These are phyloP conservation scores for Cecropterus lyciades DNA, from an alignment of 1,140 invertebrate species.

Conservation along the genomic window DNA sequence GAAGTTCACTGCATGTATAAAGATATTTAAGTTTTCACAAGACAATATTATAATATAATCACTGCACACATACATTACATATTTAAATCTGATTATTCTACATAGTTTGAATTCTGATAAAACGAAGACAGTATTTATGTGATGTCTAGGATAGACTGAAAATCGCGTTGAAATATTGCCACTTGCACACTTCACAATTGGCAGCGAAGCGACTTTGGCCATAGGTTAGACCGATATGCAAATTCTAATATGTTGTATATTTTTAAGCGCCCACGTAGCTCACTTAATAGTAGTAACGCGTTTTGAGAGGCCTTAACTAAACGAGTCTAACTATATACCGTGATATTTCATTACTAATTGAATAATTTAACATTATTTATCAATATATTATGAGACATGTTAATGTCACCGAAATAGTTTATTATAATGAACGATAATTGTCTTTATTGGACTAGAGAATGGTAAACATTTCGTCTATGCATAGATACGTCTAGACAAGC, in stretches of 20 bases:
- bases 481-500: slow-evolving; percentile 54
- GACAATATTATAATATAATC: slow-evolving; percentile 15
- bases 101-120: slow-evolving; percentile 3
- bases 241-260: slow-evolving; percentile 23
- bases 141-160: background rate
- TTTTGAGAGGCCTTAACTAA: slow-evolving; percentile 29
- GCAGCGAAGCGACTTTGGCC: slow-evolving; percentile 17
- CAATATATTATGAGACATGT: slow-evolving; percentile 46
- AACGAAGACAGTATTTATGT: background rate
- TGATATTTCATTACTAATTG: slow-evolving; percentile 52
- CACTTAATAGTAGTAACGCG: slow-evolving; percentile 17
- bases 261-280: slow-evolving; percentile 15
- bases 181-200: slow-evolving; percentile 6
- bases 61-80: slow-evolving; percentile 6
- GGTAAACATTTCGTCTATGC: slow-evolving; percentile 70
- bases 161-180: background rate
- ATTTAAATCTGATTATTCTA: background rate
- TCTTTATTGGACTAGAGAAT: slow-evolving; percentile 78
- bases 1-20: slow-evolving; percentile 8
- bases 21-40: background rate
- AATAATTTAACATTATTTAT: slow-evolving; percentile 49
- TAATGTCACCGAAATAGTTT: slow-evolving; percentile 48
- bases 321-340: slow-evolving; percentile 42
- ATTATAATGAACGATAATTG: slow-evolving; percentile 51
- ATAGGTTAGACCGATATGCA: slow-evolving; percentile 14